These are phyloP conservation scores for Myiotriccus ornatus DNA, from an alignment of 2,797 vertebrate species.

Conservation along the genomic window DNA sequence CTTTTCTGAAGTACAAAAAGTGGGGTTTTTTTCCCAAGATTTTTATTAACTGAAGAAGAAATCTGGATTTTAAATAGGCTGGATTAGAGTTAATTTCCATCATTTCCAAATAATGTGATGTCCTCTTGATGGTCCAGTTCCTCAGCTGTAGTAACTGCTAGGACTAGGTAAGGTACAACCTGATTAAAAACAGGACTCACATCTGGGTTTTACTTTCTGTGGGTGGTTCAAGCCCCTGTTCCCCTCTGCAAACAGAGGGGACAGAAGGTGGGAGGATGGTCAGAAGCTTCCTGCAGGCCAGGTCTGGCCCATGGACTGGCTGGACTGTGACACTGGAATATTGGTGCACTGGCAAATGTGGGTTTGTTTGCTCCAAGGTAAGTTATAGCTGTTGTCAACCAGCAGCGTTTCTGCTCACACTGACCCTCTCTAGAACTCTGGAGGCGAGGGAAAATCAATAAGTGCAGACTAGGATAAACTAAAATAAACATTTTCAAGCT, in stretches of 20 bases:
- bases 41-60: neutral
- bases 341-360: neutral
- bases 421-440: neutral
- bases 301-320: neutral
- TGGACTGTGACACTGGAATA: neutral
- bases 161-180: neutral
- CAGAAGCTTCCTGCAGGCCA: neutral
- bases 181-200: neutral
- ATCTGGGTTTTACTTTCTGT: neutral
- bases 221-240: neutral
- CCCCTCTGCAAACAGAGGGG: neutral
- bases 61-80: neutral
- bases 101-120: neutral
- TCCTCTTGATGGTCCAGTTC: neutral
- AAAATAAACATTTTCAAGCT: conserved; percentile 14
- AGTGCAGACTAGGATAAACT: neutral
- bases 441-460: neutral
- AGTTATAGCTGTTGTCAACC: neutral
- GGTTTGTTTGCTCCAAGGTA: neutral
- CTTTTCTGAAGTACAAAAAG: neutral
- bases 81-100: neutral
- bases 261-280: neutral
- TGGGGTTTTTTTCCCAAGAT: accelerated
- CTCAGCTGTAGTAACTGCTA: neutral
- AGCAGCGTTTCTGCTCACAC: neutral